Base-by-base conservation (phyloP, 1,140 invertebrate genomes). In the Cyclargus thomasi region DNA sequence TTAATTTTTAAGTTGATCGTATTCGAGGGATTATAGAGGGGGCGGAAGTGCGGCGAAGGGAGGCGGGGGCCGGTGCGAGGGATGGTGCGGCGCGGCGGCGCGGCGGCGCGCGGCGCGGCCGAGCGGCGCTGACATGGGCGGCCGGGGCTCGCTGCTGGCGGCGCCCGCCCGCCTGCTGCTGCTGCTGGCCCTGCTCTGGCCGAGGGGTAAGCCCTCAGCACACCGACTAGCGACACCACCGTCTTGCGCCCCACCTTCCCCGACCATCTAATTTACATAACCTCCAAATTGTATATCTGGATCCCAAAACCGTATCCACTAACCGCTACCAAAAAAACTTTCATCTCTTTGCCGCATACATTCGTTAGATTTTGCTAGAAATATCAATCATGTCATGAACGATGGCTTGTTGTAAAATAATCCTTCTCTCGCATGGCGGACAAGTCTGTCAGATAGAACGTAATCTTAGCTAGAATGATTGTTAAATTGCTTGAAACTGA, bases 61-160 rank as follows among this genome's bases (percentile, higher is more conserved):
- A 74, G 75, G 81, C 78, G 77, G 81, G 79, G 79, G 83, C 77
- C 76, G 78, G 82, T 77, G 81, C 77, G 75, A 68, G 76, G 70
- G 78, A 80, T 79, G 82, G 82, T 76, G 81, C 76, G 82, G 82
- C 80, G 82, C 74, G 79, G 77, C 76, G 81, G 74, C 77, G 74
- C 77, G 73, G 76, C 77, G 78, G 78, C 82, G 85, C 81, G 81
- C 78, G 81, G 80, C 77, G 82, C 85, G 78, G 79, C 70, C 75
- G 73, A 79, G 84, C 83, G 77, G 84, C 86, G 86, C 84, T 88
- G 86, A 85, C 85, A 88, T 88, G 85, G 82, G 79, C 79, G 79
- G 79, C 82, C 81, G 83, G 83, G 80, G 85, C 83, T 76, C 76
- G 79, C 81, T 78, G 78, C 78, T 82, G 86, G 86, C 86, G 83